Conservation (phyloP, 2,888 invertebrate genomes). For the Troides aeacus region DNA sequence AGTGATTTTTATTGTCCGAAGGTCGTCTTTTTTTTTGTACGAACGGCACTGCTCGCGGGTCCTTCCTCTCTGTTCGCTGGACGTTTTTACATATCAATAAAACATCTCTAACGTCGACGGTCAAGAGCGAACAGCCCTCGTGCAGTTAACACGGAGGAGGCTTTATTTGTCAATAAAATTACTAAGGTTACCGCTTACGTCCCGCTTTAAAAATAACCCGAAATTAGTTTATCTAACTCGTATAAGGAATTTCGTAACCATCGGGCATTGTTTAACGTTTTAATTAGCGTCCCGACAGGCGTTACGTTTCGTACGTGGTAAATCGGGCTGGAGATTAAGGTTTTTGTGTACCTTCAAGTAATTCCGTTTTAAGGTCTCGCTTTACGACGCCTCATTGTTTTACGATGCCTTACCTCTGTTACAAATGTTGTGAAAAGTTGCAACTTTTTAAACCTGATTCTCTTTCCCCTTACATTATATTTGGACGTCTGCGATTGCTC, state of each 20-base stretch:
- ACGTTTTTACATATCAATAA: constrained; percentile 29
- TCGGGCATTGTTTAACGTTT: constrained; percentile 68
- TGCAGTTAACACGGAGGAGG: constrained; percentile 50
- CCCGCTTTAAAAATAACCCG: constrained; percentile 60
- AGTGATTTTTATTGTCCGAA: constrained; percentile 65
- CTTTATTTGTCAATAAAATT: constrained; percentile 72
- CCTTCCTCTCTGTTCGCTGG: constrained; percentile 11
- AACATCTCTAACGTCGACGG: constrained; percentile 42
- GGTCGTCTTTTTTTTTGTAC: constrained; percentile 39
- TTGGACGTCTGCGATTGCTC: constrained; percentile 43
- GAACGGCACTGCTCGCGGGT: background rate
- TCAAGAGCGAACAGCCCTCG: constrained; percentile 45
- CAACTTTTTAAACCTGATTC: constrained; percentile 23
- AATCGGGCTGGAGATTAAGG: constrained; percentile 51
- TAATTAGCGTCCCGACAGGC: constrained; percentile 66
- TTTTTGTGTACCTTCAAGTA: constrained; percentile 53
- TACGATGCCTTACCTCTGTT: constrained; percentile 42
- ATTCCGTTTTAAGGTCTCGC: constrained; percentile 49
- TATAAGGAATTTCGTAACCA: constrained; percentile 75
- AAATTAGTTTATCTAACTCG: constrained; percentile 67
- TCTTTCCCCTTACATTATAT: constrained; percentile 32
- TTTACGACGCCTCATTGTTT: constrained; percentile 66
- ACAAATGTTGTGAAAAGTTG: constrained; percentile 30
- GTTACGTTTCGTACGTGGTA: constrained; percentile 55
- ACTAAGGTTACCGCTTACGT: constrained; percentile 49